These are phyloP conservation scores for Regulus satrapa DNA, from an alignment of 2,113 vertebrate genomes.

Conservation along the genomic window DNA sequence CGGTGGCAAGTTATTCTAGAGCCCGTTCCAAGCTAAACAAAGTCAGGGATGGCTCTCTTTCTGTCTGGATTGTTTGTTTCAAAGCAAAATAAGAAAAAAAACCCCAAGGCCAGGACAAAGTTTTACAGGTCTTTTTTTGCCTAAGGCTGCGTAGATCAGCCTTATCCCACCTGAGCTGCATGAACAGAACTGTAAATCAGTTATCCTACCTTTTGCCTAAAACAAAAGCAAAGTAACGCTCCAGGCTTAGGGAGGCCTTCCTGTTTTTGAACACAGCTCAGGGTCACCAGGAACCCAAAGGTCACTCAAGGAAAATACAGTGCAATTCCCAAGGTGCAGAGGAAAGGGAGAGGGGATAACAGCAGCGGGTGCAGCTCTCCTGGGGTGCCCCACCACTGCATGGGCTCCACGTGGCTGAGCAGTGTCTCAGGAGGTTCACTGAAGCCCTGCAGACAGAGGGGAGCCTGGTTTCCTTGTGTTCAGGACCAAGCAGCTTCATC, in stretches of 20 bases:
- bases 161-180: not conserved
- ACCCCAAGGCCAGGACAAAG: not conserved
- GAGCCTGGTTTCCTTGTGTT: not conserved
- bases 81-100: not conserved
- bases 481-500: not conserved
- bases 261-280: not conserved
- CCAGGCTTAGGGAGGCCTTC: not conserved
- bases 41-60: not conserved
- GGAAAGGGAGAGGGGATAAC: not conserved
- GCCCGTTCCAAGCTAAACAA: conserved; percentile 13
- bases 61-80: not conserved
- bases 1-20: conserved; percentile 4
- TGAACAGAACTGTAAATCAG: not conserved
- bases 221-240: not conserved
- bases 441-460: not conserved
- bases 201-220: not conserved
- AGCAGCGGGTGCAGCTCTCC: not conserved
- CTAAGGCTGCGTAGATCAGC: not conserved
- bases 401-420: not conserved
- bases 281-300: not conserved
- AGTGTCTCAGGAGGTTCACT: not conserved
- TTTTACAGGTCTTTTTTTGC: not conserved
- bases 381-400: not conserved
- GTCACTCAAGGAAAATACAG: too few relatives aligned
- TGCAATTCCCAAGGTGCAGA: not conserved